These are phyloP conservation scores for Mustela nigripes DNA, from an alignment of 2,113 vertebrate genomes.

Conservation along the genomic window DNA sequence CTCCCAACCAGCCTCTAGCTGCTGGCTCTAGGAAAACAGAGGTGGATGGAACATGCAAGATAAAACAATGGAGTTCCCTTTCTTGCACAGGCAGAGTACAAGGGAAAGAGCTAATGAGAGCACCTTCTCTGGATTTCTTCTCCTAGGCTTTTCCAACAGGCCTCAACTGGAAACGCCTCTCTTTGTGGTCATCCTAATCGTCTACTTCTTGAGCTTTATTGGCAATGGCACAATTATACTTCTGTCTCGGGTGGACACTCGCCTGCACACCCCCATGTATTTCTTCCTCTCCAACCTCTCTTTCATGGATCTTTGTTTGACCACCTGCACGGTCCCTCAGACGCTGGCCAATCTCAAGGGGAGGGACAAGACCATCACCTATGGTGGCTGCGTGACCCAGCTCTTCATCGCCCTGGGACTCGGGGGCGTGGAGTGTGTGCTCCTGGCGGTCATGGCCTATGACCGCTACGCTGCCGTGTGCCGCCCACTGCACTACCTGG, in stretches of 20 bases:
- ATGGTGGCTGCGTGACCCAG: slow-evolving; percentile 68
- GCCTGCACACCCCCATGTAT: slow-evolving; percentile 77
- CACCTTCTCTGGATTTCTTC: slow-evolving; percentile 40
- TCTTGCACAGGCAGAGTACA: not conserved
- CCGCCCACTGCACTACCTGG: slow-evolving; percentile 65
- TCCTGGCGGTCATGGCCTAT: slow-evolving; percentile 77
- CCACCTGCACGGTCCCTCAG: slow-evolving; percentile 73
- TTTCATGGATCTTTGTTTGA: slow-evolving; percentile 75
- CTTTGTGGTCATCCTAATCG: slow-evolving; percentile 51
- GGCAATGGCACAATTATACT: slow-evolving; percentile 69
- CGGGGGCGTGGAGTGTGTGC: slow-evolving; percentile 68
- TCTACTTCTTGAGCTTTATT: slow-evolving; percentile 67
- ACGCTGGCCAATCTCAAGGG: slow-evolving; percentile 68
- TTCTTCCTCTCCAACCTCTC: slow-evolving; percentile 80
- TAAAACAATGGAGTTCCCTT: not conserved
- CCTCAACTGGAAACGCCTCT: slow-evolving; percentile 37
- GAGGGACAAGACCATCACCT: slow-evolving; percentile 63
- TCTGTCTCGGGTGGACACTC: not conserved
- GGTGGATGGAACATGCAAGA: too few species aligned
- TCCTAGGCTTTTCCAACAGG: slow-evolving; percentile 68
- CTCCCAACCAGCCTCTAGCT: not conserved
- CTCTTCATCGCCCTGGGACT: slow-evolving; percentile 74
- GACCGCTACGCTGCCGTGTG: slow-evolving; percentile 74
- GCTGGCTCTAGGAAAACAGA: not conserved
- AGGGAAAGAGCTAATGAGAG: slow-evolving; percentile 64